Base-by-base conservation (phyloP, 2,797 vertebrate species). In the Catamblyrhynchus diadema region DNA sequence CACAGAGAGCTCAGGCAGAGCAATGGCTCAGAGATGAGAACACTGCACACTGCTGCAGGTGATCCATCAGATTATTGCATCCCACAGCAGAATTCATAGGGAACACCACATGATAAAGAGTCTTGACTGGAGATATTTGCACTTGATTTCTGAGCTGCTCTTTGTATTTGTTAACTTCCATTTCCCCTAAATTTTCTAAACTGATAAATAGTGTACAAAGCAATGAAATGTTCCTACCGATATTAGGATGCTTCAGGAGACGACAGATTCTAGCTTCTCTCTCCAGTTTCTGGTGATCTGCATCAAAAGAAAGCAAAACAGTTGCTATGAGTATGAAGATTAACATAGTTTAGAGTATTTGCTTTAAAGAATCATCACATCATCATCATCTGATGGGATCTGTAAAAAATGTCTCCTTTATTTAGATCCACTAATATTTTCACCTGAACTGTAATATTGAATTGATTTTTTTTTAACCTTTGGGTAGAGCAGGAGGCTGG, bases 211-310 rank as follows among this genome's bases (percentile, higher is more conserved):
- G 14, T 3, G 5, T 15, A n/a, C 5, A 18, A 93, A 94, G 62
- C 56, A 33, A 85, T 24, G 33, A 91, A 85, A 73, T 86, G 44
- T 86, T 90, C 97, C 98, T 97, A 99, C 99, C 99, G 6, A 99
- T 99, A 97, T 99, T 99, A 82, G 99, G 96, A 83, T 99, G 99
- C 97, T 99, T 99, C 92, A 99, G 97, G 84, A 99, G 98, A 81
- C 99, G 99, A 96, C 99, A 99, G 97, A 99, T 99, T 97, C 99
- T 98, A 93, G 99, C 99, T 98, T 99, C 99, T 92, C 99, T 98
- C 97, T 99, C 99, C 96, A 99, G 97, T 96, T 99, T 99, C 98
- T 99, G 99, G 94, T 99, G 99, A 98, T 99, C 99, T 99, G 97
- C 90, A 97, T 84, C n/a, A 85, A 88, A 44, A 27, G 81, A 78